Base-by-base conservation (phyloP, 2,888 invertebrate genomes). In the Rhagium mordax region DNA sequence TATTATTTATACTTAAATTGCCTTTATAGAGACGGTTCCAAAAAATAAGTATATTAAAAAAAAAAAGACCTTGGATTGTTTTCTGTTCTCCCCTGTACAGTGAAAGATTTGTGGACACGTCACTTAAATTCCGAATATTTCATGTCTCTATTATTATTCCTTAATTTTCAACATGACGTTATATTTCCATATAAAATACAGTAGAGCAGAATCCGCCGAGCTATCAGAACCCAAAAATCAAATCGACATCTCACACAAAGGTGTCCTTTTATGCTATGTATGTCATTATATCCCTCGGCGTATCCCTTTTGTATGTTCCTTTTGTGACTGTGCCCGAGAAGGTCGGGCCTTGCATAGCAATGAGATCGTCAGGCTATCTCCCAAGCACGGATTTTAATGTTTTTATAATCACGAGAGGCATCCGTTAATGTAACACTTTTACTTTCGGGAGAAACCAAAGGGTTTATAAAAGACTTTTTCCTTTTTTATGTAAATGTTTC, bases 341-440 rank as follows among this genome's bases (percentile, higher is more conserved):
- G 84, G 82, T 82, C 84, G 83, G n/a, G 85, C 84, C 86, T 87
- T 86, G 87, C 87, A 87, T 87, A 86, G 83, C 86, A 87, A 87
- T 87, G 86, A 87, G 86, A 78, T 77, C 79, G 83, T 79, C 82
- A 77, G 81, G 81, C 79, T 81, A 72, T 72, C 68, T 71, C 72
- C 70, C 72, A 80, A 82, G 83, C 84, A 78, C 80, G 82, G 86
- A 87, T 87, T 87, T 87, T 87, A 87, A 87, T 87, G 87, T 87
- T 87, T 87, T 87, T 87, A 87, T 87, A 87, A 87, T 87, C 87
- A 87, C 83, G 82, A 82, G 74, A 69, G 66, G 29, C 71, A 78
- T 70, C 79, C 80, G 80, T 82, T 83, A 83, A 82, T 82, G 82
- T 81, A 81, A 83, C 83, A 84, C 86, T 86, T 85, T 85, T 85